phyloP scores from a whole-genome alignment of 2,113 vertebrate genomes.

The Mugil cephalus region DNA sequence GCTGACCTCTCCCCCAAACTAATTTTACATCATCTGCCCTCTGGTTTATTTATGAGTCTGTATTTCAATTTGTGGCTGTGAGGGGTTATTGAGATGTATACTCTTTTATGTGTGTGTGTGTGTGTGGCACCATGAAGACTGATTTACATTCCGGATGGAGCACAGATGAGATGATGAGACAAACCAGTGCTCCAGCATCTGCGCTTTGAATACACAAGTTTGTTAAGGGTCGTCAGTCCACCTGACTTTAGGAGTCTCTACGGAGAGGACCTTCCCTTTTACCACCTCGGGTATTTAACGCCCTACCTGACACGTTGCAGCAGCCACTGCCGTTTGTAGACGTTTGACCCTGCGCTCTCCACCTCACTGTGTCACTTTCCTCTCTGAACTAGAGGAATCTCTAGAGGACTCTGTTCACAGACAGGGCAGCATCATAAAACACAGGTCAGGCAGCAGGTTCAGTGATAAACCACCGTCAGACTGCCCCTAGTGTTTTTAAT shows the following conservation, averaged over 20 bases:
- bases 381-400: background rate
- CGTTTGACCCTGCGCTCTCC: background rate
- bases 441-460: background rate
- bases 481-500: background rate
- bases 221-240: conserved; percentile 20
- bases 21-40: conserved; percentile 38
- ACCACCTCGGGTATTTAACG: conserved; percentile 28
- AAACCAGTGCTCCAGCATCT: conserved; percentile 17
- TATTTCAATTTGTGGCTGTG: conserved; percentile 37
- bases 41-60: conserved; percentile 29
- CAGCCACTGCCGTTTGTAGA: conserved; percentile 29
- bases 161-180: conserved; percentile 12
- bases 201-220: conserved; percentile 14
- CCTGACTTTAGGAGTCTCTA: conserved; percentile 30
- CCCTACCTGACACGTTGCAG: conserved; percentile 21
- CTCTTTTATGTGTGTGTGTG: conserved; percentile 17
- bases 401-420: too few relatives aligned
- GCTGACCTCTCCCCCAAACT: conserved; percentile 34
- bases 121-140: conserved; percentile 32
- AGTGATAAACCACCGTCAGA: background rate
- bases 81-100: conserved; percentile 14
- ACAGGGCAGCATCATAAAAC: too few relatives aligned
- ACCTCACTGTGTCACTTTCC: conserved; percentile 8
- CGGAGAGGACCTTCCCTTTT: conserved; percentile 17
- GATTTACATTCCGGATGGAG: conserved; percentile 26